Evolutionary conservation across 92 coral and sea anemone species (phyloP), one percentile per base, ranked within the genome.

Genomic region (Pocillopora grandis): DNA sequence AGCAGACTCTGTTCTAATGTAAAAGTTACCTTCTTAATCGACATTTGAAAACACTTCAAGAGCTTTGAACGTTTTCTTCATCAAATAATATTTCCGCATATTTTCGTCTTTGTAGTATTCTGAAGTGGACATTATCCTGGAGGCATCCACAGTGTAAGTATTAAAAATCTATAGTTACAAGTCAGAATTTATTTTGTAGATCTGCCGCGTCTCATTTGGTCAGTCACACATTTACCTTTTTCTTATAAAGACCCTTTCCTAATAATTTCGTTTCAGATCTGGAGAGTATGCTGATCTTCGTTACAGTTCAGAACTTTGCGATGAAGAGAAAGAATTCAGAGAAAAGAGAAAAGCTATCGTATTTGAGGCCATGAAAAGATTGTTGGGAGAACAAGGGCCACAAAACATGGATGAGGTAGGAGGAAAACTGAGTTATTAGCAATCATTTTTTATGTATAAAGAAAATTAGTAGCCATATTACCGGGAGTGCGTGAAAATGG

Each of bases 281-380:
- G 86, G 75, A 10, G 18, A 83, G 10, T 16, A 62, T 6, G 52
- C 71, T n/a, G 90, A 89, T 72, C 27, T 89, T 69, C 76, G 92
- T 52, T 74, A 85, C 62, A 71, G 92, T 77, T 27, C 74, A 19
- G 89, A 89, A 31, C 63, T 89, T 35, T 86, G 92, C 20, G 92
- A 89, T 18, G 87, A 86, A 61, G 90, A 89, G 62, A 80, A 68
- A 18, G 79, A 70, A 5, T 88, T 83, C 63, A 42, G 84, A 1
- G 58, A 76, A 12, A 82, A 88, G 70, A 58, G 91, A 68, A 82
- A 68, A 72, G 83, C 67, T 42, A 58, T 42, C 5, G 82, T 89
- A 15, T 71, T 89, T 60, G 85, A 81, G 35, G 78, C 85, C 21
- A 89, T 89, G 87, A 67, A 79, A 36, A 80, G 61, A 33, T 18